Evolutionary conservation across 2,113 vertebrate species (phyloP), one percentile per base, ranked within the genome.

Genomic region (Mirza zaza): DNA sequence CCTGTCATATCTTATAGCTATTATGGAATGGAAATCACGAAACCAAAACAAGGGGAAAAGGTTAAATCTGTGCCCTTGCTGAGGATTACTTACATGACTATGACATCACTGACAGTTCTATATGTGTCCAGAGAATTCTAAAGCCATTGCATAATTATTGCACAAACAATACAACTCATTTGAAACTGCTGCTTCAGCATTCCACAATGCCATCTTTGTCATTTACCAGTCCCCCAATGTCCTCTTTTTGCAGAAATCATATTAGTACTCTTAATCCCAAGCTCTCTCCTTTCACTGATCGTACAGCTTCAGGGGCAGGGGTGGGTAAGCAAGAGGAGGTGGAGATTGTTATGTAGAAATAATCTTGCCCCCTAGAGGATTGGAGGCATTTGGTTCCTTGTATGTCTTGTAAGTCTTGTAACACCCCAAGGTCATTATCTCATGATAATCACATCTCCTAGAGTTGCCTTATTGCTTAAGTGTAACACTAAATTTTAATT

Each of bases 401-500:
- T 95, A 98, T 98, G 98, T 94, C 97, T 99, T 96, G 96, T 97
- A 98, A 98, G 98, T 94, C 97, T 99, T 96, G 96, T 97, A 98
- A 98, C 98, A 98, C 98, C 98, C 98, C 97, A 98, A 98, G 98
- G 98, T 99, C 98, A 98, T 99, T 99, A 99, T 98, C 98, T 99
- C 98, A 97, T 98, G 98, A 98, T 99, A 99, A 99, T 99, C 98
- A 98, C 98, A 98, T 98, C 98, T 98, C 98, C 98, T 98, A 98
- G 98, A 99, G 98, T 98, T 98, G 98, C 95, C 98, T 98, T 98
- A 98, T 97, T 98, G 98, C 98, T 99, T 98, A 99, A 98, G 98
- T 98, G 98, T 98, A 98, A 98, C 98, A 97, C 98, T 99, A 99
- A 99, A 98, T 99, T 99, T 99, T 99, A 99, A 99, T 99, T 99